These are phyloP conservation scores for Plemyria rubiginata DNA, from an alignment of 2,888 invertebrate genomes.

Conservation along the genomic window DNA sequence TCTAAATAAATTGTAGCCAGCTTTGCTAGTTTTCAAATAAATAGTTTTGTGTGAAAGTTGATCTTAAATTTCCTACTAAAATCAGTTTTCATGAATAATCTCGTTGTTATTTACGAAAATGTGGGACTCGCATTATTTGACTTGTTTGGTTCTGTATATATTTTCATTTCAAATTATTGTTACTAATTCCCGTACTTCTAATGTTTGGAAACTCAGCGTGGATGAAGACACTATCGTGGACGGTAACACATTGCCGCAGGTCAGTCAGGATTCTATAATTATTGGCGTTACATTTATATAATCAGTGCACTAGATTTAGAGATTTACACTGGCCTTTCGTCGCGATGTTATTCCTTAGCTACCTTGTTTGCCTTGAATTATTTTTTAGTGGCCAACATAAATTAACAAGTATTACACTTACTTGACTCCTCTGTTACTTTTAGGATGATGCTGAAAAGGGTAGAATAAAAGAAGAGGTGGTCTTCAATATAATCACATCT, in stretches of 20 bases:
- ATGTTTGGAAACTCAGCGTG: constrained; percentile 92
- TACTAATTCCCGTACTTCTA: constrained; percentile 92
- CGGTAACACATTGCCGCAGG: constrained; percentile 84
- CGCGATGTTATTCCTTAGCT: constrained; percentile 42
- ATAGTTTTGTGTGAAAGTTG: constrained; percentile 59
- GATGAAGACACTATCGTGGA: constrained; percentile 91
- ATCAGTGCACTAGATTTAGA: constrained; percentile 57
- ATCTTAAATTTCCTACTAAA: constrained; percentile 48
- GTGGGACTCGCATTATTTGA: constrained; percentile 85
- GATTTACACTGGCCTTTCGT: constrained; percentile 49
- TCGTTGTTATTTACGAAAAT: constrained; percentile 69
- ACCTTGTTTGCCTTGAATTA: constrained; percentile 55
- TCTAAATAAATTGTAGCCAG: constrained; percentile 56
- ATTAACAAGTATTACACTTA: neutral
- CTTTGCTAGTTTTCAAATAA: constrained; percentile 51
- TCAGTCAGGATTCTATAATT: constrained; percentile 59
- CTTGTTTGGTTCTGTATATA: constrained; percentile 88
- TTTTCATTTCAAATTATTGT: constrained; percentile 89
- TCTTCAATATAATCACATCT: constrained; percentile 91
- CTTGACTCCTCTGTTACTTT: constrained; percentile 41
- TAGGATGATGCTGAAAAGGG: constrained; percentile 76
- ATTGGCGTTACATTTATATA: constrained; percentile 63
- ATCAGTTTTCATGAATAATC: constrained; percentile 65
- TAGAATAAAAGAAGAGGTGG: constrained; percentile 84
- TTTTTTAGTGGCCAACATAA: constrained; percentile 28